A percentile compares a stretch with the other conserved stretches of the same genome.
Evolutionary conservation across 1,140 invertebrate species (phyloP).

Genomic region (Drosophila malerkotliana): DNA sequence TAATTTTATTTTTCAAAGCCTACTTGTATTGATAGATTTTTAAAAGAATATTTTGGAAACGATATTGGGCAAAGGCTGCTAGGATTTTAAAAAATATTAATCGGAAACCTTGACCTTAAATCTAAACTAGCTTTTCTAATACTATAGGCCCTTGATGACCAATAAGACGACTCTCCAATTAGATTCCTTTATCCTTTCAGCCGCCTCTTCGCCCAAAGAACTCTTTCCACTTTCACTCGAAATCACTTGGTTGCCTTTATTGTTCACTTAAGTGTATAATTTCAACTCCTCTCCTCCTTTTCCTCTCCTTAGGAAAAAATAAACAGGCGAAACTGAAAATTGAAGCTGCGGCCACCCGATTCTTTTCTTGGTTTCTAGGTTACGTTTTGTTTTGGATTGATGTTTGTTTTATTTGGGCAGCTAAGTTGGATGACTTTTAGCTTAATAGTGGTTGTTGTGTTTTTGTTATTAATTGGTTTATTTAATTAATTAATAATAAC

Average conservation of each 20-base stretch:
- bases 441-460: slow-evolving; percentile 65
- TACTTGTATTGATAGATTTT: not conserved
- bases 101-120: too few species aligned
- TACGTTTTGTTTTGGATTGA: slow-evolving; percentile 51
- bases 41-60: not conserved
- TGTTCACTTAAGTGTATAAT: slow-evolving; percentile 23
- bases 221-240: slow-evolving; percentile 11
- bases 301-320: slow-evolving; percentile 7
- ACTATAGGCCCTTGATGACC: not conserved
- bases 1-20: not conserved
- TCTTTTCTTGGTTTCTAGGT: slow-evolving; percentile 13
- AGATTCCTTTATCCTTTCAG: not conserved
- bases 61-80: not conserved
- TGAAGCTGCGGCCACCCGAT: slow-evolving; percentile 25
- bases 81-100: not conserved
- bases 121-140: too few species aligned
- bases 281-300: slow-evolving; percentile 19
- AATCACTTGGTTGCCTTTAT: slow-evolving; percentile 42
- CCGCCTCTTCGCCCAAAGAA: slow-evolving; percentile 3
- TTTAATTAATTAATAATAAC: slow-evolving; percentile 80
- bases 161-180: not conserved
- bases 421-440: slow-evolving; percentile 71
- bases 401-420: slow-evolving; percentile 77
- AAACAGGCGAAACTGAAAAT: slow-evolving; percentile 41
- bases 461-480: slow-evolving; percentile 80